A percentile compares a stretch with the other conserved stretches of the same genome.
Evolutionary conservation across 2,113 vertebrate species (phyloP).

Genomic region (Anguilla japonica): DNA sequence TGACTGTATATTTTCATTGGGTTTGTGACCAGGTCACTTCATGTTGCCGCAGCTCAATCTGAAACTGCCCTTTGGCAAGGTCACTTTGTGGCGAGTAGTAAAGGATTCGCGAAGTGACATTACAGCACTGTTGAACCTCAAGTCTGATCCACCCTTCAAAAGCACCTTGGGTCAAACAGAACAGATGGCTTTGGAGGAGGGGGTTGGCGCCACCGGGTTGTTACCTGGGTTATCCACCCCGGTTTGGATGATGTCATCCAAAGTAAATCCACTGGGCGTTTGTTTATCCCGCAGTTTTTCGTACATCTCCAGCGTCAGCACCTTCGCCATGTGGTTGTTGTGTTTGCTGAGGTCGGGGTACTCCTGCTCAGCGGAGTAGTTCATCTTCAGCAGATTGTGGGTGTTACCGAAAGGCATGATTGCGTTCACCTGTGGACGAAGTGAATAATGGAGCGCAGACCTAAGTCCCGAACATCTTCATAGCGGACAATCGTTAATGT

Average conservation of each 20-base stretch:
- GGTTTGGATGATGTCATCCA: constrained; percentile 91
- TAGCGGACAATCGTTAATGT: not conserved
- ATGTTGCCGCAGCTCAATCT: not conserved
- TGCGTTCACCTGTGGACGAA: constrained; percentile 60
- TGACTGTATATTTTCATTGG: not conserved
- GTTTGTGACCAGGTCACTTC: not conserved
- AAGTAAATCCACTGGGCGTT: constrained; percentile 84
- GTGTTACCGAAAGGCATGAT: constrained; percentile 93
- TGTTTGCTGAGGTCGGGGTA: constrained; percentile 86
- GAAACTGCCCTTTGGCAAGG: not conserved
- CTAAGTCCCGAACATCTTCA: not conserved
- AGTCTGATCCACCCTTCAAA: not conserved
- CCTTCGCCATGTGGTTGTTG: constrained; percentile 96
- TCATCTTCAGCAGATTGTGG: constrained; percentile 88
- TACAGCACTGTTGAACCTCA: not conserved
- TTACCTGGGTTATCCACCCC: constrained; percentile 94
- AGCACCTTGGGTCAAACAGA: not conserved
- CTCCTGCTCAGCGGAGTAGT: constrained; percentile 77
- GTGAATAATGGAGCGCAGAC: not conserved
- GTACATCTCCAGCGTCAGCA: constrained; percentile 84
- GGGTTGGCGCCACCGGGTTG: not conserved
- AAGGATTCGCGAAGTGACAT: not conserved
- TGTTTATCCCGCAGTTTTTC: constrained; percentile 77
- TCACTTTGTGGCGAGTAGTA: not conserved
- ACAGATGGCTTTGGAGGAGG: constrained; percentile 2